A percentile compares a stretch with the other conserved stretches of the same genome.
phyloP scores from a whole-genome alignment of 2,888 invertebrate genomes.

The Tetheella fluctuosa region DNA sequence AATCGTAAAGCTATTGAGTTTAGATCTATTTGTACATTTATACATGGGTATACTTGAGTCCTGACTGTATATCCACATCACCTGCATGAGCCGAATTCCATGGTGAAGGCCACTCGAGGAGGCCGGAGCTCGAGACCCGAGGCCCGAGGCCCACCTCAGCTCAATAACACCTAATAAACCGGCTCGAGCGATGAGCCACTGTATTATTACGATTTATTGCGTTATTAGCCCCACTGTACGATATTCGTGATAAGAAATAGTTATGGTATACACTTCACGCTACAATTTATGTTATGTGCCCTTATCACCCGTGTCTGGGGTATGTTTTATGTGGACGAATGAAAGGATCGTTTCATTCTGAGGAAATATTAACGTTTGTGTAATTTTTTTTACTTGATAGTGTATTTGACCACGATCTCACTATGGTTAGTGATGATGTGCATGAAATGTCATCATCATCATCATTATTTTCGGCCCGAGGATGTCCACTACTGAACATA shows the following conservation, averaged over 20 bases:
- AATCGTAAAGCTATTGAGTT: neutral
- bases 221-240: slow-evolving; percentile 31
- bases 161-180: slow-evolving; percentile 42
- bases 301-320: slow-evolving; percentile 15
- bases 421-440: neutral
- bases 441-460: neutral
- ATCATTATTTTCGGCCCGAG: too few species aligned
- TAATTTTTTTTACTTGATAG: neutral
- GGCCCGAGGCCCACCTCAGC: slow-evolving; percentile 10
- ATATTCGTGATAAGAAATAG: slow-evolving; percentile 35
- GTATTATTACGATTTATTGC: slow-evolving; percentile 42
- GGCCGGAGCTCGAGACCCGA: neutral
- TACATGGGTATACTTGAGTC: too few species aligned
- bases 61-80: neutral
- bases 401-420: too few species aligned
- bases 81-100: neutral
- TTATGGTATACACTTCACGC: slow-evolving; percentile 18
- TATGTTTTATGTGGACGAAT: slow-evolving; percentile 4
- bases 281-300: slow-evolving; percentile 16
- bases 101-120: neutral
- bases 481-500: too few species aligned
- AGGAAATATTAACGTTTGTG: neutral
- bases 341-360: neutral
- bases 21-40: neutral
- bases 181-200: slow-evolving; percentile 29